Conservation (phyloP, 2,888 invertebrate species). For the Ceramica pisi region DNA sequence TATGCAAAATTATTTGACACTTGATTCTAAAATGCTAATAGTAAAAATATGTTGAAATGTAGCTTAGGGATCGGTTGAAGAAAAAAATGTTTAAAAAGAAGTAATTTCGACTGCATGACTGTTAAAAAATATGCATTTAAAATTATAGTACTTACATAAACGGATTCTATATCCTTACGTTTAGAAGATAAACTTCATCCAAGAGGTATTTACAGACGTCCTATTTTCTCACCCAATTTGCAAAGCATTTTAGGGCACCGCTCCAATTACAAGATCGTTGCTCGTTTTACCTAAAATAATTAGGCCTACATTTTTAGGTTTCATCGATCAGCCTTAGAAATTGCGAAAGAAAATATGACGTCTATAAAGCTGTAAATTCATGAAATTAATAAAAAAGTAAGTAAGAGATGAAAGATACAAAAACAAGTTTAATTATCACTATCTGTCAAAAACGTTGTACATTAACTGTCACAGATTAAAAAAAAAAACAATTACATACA, state of each 20-base stretch:
- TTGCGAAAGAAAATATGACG: slow-evolving; percentile 3
- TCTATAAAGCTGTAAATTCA: slow-evolving; percentile 2
- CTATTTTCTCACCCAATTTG: slow-evolving; percentile 33
- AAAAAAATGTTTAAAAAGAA: not conserved
- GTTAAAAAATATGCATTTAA: slow-evolving; percentile 12
- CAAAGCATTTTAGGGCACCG: slow-evolving; percentile 20
- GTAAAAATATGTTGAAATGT: slow-evolving; percentile 13
- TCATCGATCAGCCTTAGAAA: slow-evolving; percentile 8
- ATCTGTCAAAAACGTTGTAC: slow-evolving; percentile 41
- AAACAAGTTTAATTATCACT: slow-evolving; percentile 28
- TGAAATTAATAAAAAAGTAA: not conserved
- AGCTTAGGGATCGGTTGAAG: slow-evolving; percentile 43
- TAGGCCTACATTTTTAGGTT: slow-evolving; percentile 4
- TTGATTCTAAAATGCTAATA: slow-evolving; percentile 10
- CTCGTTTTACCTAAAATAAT: not conserved
- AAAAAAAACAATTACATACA: slow-evolving; percentile 32
- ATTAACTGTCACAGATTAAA: slow-evolving; percentile 18
- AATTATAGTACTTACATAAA: slow-evolving; percentile 17
- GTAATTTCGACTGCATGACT: not conserved
- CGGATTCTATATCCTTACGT: slow-evolving; percentile 8
- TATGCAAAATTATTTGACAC: slow-evolving; percentile 46
- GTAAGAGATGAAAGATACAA: slow-evolving; percentile 5
- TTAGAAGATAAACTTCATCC: slow-evolving; percentile 16
- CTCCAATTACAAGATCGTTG: not conserved
- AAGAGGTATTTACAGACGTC: slow-evolving; percentile 7